Base-by-base conservation (phyloP, 2,888 invertebrate species). In the Seira musarum region DNA sequence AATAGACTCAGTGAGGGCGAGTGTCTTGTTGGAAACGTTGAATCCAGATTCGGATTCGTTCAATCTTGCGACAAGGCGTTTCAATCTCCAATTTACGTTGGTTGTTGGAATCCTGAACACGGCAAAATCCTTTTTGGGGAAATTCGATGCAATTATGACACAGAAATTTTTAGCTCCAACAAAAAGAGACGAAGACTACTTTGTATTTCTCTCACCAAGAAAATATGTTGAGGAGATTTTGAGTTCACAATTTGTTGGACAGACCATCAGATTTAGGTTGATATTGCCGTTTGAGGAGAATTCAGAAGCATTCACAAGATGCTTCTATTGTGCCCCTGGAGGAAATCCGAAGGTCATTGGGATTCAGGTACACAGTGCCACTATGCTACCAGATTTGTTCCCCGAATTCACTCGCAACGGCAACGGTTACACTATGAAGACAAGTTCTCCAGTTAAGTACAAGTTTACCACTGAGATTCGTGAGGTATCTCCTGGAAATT, bases 391-490 rank as follows among this genome's bases (percentile, higher is more conserved):
- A n/a, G 40, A 64, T 8, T 5, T 78, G 15, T 78, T 78, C 49
- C 77, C 71, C 8, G 77, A 78, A 19, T 78, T 78, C 10, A 78
- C 77, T 10, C 17, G 25, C 10, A 78, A 78, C 15, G 77, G 77
- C 24, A 66, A 78, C 49, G 66, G 57, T 1, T 66, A 71, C 53
- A 0, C 13, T 3, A 66, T 78, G 60, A 13, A 60, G 17, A 70
- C 71, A 3, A 66, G 21, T 15, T 78, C 77, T 1, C 77, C 77
- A 0, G 35, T 57, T n/a, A 78, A 78, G 24, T 78, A 71, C 46
- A 40, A 60, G 8, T 71, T 71, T 46, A 71, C 71, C 17, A 71
- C 66, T 2, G 77, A 78, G 70, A 70, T 78, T 24, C 17, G 21
- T 10, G 17, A 63, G 17, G 17, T 65, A 15, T 15, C n/a, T 21